Conservation (phyloP, 2,888 invertebrate genomes). For the Ophion ventricosus region DNA sequence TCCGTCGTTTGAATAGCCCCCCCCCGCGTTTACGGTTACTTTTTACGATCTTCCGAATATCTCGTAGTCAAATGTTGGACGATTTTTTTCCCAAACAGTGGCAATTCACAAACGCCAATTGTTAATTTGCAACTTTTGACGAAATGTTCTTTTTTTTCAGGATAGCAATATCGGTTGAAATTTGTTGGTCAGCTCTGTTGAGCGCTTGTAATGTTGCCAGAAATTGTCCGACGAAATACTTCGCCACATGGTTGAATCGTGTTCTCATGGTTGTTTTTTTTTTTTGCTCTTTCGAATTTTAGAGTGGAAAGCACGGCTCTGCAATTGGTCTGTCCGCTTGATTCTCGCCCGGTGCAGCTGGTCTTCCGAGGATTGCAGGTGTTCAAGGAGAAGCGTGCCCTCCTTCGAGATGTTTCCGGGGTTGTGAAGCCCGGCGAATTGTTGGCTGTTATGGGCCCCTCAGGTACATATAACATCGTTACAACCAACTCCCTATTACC, state of each 20-base stretch:
- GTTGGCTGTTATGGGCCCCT: slow-evolving; percentile 92
- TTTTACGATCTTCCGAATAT: too few species aligned
- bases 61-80: too few species aligned
- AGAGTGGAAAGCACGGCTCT: slow-evolving; percentile 86
- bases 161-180: too few species aligned
- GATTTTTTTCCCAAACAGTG: too few species aligned
- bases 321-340: slow-evolving; percentile 86
- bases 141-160: too few species aligned
- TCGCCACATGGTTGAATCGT: too few species aligned
- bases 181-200: too few species aligned
- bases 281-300: slow-evolving; percentile 76
- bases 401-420: slow-evolving; percentile 89
- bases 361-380: slow-evolving; percentile 88
- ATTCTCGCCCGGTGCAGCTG: slow-evolving; percentile 87
- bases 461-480: slow-evolving; percentile 84
- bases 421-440: slow-evolving; percentile 90
- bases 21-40: too few species aligned
- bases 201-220: too few species aligned
- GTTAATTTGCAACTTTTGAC: too few species aligned
- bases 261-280: slow-evolving; percentile 22
- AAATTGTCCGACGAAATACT: too few species aligned
- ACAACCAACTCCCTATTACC: not conserved
- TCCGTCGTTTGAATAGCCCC: not conserved
- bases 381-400: slow-evolving; percentile 84
- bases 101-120: too few species aligned